phyloP scores from a whole-genome alignment of 2,113 vertebrate genomes.

The Oceanodroma tethys region DNA sequence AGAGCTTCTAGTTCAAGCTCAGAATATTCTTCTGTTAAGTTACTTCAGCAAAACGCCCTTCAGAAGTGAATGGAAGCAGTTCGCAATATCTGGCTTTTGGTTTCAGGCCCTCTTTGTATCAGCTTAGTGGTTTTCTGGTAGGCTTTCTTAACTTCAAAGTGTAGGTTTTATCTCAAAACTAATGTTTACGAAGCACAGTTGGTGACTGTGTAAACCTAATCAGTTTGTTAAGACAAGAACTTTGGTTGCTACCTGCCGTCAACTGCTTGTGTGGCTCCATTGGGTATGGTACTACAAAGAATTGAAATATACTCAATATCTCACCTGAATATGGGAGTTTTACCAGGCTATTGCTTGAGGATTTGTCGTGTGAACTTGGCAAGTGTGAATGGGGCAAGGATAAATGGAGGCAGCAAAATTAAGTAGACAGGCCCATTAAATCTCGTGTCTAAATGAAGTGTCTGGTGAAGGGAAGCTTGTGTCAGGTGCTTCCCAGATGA shows the following conservation, averaged over 20 bases:
- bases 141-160: neutral
- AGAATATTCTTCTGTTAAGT: neutral
- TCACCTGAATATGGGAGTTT: neutral
- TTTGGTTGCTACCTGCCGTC: neutral
- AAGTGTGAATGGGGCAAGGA: neutral
- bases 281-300: neutral
- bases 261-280: neutral
- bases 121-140: neutral
- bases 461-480: neutral
- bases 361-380: neutral
- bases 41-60: neutral
- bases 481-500: neutral
- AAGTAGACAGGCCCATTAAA: neutral
- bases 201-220: neutral
- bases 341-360: neutral
- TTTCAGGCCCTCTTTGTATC: neutral
- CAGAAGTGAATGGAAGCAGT: neutral
- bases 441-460: neutral
- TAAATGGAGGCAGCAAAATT: neutral
- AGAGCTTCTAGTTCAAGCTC: neutral
- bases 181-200: neutral
- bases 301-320: fast-evolving
- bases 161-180: neutral
- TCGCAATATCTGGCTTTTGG: neutral
- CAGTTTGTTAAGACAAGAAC: neutral